phyloP scores from a whole-genome alignment of 1,140 invertebrate species.

The Lepidostoma basale region DNA sequence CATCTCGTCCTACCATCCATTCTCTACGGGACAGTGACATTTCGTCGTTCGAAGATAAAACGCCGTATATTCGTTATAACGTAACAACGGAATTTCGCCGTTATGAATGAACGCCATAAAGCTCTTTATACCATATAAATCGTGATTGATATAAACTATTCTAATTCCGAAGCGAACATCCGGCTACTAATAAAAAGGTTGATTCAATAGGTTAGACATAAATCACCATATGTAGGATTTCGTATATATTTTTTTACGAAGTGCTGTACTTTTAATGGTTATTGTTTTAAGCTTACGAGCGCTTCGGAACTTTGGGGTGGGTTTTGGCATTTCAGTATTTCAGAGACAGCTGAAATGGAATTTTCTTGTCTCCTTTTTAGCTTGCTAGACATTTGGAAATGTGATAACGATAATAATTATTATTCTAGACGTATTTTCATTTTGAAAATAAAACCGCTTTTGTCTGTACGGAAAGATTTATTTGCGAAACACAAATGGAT shows the following conservation, averaged over 20 bases:
- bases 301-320: neutral
- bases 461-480: too few relatives aligned
- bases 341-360: conserved; percentile 16
- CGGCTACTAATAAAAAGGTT: neutral
- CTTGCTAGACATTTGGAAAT: conserved; percentile 5
- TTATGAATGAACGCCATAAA: neutral
- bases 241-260: neutral
- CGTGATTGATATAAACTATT: neutral
- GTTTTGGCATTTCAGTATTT: conserved; percentile 4
- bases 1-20: conserved; percentile 40
- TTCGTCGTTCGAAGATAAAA: conserved; percentile 1
- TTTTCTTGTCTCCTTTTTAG: conserved; percentile 16
- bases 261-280: neutral
- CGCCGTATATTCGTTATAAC: neutral
- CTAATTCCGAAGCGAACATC: neutral
- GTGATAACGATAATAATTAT: conserved; percentile 10
- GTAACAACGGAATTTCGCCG: neutral
- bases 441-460: neutral
- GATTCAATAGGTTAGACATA: too few relatives aligned
- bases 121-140: neutral
- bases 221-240: neutral
- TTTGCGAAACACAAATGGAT: too few relatives aligned
- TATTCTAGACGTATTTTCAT: neutral
- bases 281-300: neutral
- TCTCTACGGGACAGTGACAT: conserved; percentile 11